Conservation (phyloP, 2,888 invertebrate genomes). For the Drosophila nr. medialis region DNA sequence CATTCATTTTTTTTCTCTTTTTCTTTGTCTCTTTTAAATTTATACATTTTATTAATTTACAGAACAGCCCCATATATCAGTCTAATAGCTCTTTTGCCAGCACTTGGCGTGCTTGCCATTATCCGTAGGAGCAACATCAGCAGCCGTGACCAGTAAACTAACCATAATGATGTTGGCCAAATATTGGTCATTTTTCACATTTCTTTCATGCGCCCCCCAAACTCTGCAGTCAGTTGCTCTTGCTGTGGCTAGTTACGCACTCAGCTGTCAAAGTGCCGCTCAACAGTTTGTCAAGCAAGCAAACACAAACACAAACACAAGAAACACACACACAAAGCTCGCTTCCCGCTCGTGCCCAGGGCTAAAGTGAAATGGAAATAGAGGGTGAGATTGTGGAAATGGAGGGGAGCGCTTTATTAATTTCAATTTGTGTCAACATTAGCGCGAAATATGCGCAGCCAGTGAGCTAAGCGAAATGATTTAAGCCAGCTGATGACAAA, state of each 20-base stretch:
- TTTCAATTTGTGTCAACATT: slow-evolving; percentile 80
- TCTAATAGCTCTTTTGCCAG: slow-evolving; percentile 37
- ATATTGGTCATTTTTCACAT: slow-evolving; percentile 63
- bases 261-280: slow-evolving; percentile 60
- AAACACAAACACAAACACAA: slow-evolving; percentile 39
- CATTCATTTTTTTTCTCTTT: not conserved
- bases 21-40: not conserved
- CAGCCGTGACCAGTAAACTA: slow-evolving; percentile 50
- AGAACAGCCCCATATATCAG: slow-evolving; percentile 2
- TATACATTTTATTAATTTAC: slow-evolving; percentile 9
- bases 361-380: slow-evolving; percentile 20
- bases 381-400: not conserved
- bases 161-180: slow-evolving; percentile 71
- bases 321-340: slow-evolving; percentile 15
- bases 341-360: slow-evolving; percentile 12
- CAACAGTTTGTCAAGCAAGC: slow-evolving; percentile 73
- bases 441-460: slow-evolving; percentile 62
- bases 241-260: slow-evolving; percentile 22
- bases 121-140: slow-evolving; percentile 6
- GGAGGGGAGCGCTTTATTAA: slow-evolving; percentile 63
- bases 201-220: slow-evolving; percentile 11
- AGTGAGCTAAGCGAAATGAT: slow-evolving; percentile 61
- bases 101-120: slow-evolving; percentile 8
- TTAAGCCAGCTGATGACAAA: slow-evolving; percentile 79
- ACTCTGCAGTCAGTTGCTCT: slow-evolving; percentile 5